Evolutionary conservation across 2,113 vertebrate species (phyloP).

Genomic region (Thryonomys swinderianus): DNA sequence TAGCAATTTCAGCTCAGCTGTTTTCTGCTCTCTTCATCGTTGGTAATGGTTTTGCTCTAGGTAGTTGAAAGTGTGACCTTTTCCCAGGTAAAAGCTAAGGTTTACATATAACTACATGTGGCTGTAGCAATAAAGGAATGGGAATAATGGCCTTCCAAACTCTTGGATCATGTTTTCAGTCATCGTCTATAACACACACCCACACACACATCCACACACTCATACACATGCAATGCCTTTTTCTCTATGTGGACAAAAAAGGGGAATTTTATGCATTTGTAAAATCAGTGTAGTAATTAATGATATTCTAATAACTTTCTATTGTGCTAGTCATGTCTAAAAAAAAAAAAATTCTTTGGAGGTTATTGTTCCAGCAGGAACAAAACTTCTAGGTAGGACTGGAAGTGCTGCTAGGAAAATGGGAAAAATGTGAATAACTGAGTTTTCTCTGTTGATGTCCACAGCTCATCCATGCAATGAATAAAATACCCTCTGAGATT

Average conservation of each 20-base stretch:
- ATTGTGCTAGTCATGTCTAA: background rate
- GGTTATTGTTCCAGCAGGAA: background rate
- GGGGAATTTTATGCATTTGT: background rate
- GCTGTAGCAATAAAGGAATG: background rate
- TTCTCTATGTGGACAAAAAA: background rate
- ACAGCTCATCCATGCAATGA: background rate
- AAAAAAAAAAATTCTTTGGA: slow-evolving; percentile 14
- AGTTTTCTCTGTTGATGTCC: background rate
- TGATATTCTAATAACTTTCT: background rate
- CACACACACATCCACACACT: background rate
- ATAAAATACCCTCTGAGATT: background rate
- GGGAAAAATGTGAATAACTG: background rate
- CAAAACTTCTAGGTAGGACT: background rate
- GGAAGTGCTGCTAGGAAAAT: background rate
- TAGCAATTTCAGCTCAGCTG: background rate
- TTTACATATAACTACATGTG: background rate
- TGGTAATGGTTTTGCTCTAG: background rate
- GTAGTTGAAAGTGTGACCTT: background rate
- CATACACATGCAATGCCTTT: background rate
- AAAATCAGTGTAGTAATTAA: slow-evolving; percentile 1
- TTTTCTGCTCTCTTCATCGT: background rate
- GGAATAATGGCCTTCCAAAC: background rate
- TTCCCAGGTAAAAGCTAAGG: background rate
- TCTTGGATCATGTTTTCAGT: background rate
- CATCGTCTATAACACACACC: background rate